Conservation (phyloP, 2,797 vertebrate genomes). For the Darevskia nairensis region DNA sequence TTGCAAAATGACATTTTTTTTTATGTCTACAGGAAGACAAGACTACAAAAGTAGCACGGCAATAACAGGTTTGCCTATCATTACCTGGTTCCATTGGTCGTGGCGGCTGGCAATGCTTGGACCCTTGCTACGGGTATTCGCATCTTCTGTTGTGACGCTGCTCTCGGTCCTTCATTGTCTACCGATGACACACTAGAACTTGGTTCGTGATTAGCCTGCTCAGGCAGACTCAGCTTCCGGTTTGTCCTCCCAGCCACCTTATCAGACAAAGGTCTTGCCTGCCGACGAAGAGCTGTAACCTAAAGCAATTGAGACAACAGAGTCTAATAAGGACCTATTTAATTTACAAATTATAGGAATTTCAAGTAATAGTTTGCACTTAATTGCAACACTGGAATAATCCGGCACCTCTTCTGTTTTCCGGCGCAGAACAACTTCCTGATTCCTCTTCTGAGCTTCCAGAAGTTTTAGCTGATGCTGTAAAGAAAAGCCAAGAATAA, state of each 20-base stretch:
- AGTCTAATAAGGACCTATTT: not conserved
- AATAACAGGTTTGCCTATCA: not conserved
- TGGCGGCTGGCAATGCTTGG: constrained; percentile 75
- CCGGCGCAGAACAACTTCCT: constrained; percentile 92
- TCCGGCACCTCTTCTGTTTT: constrained; percentile 92
- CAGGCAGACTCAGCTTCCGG: constrained; percentile 88
- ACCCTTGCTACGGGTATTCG: constrained; percentile 83
- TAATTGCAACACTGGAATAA: constrained; percentile 3
- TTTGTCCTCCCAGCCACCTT: constrained; percentile 86
- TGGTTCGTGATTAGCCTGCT: constrained; percentile 83
- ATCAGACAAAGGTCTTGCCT: constrained; percentile 91
- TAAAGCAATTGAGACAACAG: constrained; percentile 61
- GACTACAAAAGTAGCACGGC: not conserved
- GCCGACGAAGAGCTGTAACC: constrained; percentile 93
- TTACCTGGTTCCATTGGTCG: constrained; percentile 89
- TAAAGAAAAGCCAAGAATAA: constrained; percentile 25
- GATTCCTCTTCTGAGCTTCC: constrained; percentile 96
- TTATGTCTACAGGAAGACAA: not conserved
- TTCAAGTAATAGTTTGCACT: not conserved
- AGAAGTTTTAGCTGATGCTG: constrained; percentile 92
- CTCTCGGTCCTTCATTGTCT: constrained; percentile 72
- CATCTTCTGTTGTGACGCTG: constrained; percentile 77
- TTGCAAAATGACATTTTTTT: no score
- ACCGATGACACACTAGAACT: constrained; percentile 34
- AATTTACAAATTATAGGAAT: not conserved